Conservation (phyloP, 2,113 vertebrate genomes). For the Gasterosteus aculeatus region DNA sequence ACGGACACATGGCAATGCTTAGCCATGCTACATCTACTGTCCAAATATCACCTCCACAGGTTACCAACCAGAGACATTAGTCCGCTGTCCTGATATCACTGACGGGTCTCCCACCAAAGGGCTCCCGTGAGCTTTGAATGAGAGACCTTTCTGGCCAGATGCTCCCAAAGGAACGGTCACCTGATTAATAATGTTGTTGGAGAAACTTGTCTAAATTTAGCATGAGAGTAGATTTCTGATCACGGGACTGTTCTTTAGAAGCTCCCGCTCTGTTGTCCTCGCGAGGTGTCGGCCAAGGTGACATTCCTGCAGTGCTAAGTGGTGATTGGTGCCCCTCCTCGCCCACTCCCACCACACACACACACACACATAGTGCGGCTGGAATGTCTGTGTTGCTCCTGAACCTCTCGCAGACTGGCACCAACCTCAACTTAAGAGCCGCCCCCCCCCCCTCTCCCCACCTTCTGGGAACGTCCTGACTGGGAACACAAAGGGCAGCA, state of each 20-base stretch:
- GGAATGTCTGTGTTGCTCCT: slow-evolving; percentile 66
- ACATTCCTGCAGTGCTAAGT: slow-evolving; percentile 69
- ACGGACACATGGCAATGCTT: slow-evolving; percentile 76
- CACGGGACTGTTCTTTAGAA: slow-evolving; percentile 18
- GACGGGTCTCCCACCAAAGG: slow-evolving; percentile 11
- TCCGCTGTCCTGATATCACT: background rate
- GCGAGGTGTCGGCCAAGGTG: slow-evolving; percentile 62
- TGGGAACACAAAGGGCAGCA: slow-evolving; percentile 30
- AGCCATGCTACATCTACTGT: slow-evolving; percentile 71
- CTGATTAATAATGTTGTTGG: slow-evolving; percentile 20
- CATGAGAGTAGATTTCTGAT: background rate
- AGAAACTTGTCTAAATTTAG: slow-evolving; percentile 22
- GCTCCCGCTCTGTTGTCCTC: background rate
- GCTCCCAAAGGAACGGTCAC: slow-evolving; percentile 26
- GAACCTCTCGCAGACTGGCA: slow-evolving; percentile 76
- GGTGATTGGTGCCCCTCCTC: slow-evolving; percentile 44
- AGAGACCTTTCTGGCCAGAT: slow-evolving; percentile 26
- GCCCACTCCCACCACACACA: slow-evolving; percentile 15
- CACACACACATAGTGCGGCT: slow-evolving; percentile 30
- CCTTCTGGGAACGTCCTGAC: slow-evolving; percentile 58
- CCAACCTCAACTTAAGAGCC: slow-evolving; percentile 52
- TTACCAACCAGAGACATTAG: slow-evolving; percentile 54
- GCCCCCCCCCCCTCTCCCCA: slow-evolving; percentile 16
- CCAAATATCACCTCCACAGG: slow-evolving; percentile 70
- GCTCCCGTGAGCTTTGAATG: slow-evolving; percentile 29